A percentile compares a stretch with the other conserved stretches of the same genome.
Evolutionary conservation across 2,797 vertebrate species (phyloP).

Genomic region (Knipowitschia caucasica): DNA sequence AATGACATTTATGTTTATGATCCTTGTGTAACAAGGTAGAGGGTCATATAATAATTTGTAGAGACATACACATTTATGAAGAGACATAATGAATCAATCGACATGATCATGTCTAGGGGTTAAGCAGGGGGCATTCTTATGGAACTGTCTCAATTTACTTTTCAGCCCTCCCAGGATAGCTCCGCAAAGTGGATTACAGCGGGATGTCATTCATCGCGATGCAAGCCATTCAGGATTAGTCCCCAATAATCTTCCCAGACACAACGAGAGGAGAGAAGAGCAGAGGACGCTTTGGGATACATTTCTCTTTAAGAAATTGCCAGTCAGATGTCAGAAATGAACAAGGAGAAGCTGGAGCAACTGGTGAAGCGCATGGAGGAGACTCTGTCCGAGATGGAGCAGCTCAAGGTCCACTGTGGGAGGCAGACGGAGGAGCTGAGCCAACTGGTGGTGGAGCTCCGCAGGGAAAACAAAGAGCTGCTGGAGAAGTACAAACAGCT

Average conservation of each 20-base stretch:
- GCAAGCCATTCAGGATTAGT: slow-evolving; percentile 51
- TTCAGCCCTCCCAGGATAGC: slow-evolving; percentile 63
- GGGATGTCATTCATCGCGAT: slow-evolving; percentile 42
- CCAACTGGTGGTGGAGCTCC: slow-evolving; percentile 80
- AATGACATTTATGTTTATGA: too few relatives aligned
- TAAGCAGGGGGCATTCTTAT: slow-evolving; percentile 17
- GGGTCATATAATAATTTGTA: too few relatives aligned
- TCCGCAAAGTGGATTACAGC: slow-evolving; percentile 69
- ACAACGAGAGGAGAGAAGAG: slow-evolving; percentile 5
- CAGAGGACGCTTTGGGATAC: background rate
- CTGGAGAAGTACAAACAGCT: slow-evolving; percentile 81
- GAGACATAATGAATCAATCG: too few relatives aligned
- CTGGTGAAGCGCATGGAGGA: slow-evolving; percentile 87
- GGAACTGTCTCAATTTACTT: slow-evolving; percentile 18
- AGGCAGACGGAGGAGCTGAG: slow-evolving; percentile 83
- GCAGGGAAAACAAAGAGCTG: slow-evolving; percentile 82
- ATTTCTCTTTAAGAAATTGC: background rate
- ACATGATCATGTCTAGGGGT: too few relatives aligned
- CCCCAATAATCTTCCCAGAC: slow-evolving; percentile 29
- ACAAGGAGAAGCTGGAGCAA: slow-evolving; percentile 82
- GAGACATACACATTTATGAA: too few relatives aligned
- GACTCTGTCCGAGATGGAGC: slow-evolving; percentile 84
- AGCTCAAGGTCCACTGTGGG: slow-evolving; percentile 83
- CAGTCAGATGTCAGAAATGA: slow-evolving; percentile 65
- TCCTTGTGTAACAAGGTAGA: too few relatives aligned